Evolutionary conservation across 2,888 invertebrate species (phyloP).

Genomic region (Drosophila mercatorum): DNA sequence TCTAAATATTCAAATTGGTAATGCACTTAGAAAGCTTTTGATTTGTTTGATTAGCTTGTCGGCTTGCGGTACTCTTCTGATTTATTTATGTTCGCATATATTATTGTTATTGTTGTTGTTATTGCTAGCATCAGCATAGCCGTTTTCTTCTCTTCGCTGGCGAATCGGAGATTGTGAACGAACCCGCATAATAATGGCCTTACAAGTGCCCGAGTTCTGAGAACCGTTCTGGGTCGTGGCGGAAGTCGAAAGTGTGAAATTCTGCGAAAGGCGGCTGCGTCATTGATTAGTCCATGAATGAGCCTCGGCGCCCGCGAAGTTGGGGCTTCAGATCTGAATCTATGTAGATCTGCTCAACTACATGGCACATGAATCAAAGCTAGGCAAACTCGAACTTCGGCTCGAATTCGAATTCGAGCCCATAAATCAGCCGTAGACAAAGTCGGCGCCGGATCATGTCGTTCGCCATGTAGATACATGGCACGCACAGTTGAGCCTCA

Average conservation of each 20-base stretch:
- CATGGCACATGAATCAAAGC: slow-evolving; percentile 26
- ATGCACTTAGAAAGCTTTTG: background rate
- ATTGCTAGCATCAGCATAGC: background rate
- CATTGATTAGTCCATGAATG: slow-evolving; percentile 48
- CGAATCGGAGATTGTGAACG: background rate
- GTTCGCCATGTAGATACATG: slow-evolving; percentile 62
- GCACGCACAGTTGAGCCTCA: background rate
- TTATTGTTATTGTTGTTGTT: background rate
- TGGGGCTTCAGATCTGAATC: slow-evolving; percentile 21
- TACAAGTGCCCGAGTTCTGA: slow-evolving; percentile 51
- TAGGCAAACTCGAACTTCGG: slow-evolving; percentile 14
- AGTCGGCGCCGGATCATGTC: slow-evolving; percentile 48
- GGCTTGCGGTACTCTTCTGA: too few relatives aligned
- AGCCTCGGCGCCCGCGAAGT: background rate
- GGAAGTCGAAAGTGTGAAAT: slow-evolving; percentile 59
- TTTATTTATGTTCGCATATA: slow-evolving; percentile 4
- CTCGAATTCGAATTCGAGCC: slow-evolving; percentile 33
- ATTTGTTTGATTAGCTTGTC: slow-evolving; percentile 49
- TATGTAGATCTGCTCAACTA: background rate
- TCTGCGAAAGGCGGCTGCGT: slow-evolving; percentile 49
- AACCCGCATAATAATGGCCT: slow-evolving; percentile 33
- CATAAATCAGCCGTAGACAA: slow-evolving; percentile 57
- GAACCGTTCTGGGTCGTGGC: slow-evolving; percentile 53
- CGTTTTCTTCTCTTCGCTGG: background rate
- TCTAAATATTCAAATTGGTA: background rate